Evolutionary conservation across 2,888 invertebrate species (phyloP), one percentile per base, ranked within the genome.

Genomic region (Pseudanteris insignis): DNA sequence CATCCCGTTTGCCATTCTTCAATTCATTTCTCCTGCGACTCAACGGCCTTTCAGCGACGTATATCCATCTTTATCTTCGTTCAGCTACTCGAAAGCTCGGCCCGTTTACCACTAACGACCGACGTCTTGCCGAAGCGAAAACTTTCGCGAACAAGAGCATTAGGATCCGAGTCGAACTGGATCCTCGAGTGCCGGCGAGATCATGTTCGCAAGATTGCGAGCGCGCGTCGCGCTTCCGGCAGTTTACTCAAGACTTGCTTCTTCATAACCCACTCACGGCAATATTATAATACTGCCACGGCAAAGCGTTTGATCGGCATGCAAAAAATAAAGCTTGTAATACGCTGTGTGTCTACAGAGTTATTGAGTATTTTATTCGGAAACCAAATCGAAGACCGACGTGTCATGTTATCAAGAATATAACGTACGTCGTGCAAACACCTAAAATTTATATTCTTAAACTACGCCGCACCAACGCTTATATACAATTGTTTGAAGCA

Each of bases 71-170:
- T 64, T 64, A 60, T 64, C 63, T 55, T 59, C 30, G 50, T 28
- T 28, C 55, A 55, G 55, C 55, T 58, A 55, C 51, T 54, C 43
- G 63, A 63, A 55, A 59, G 55, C 59, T 51, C 37, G 50, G 46
- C 41, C 63, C 55, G 55, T 37, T 54, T 58, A 46, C 58, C 54
- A 46, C 51, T 63, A 63, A 63, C 63, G 63, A 63, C 63, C 55
- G 55, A 58, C 58, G 51, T 63, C 63, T 61, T 51, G 55, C 63
- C 54, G 44, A 48, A 43, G 50, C 55, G 63, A 55, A 63, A 63
- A 63, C 59, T 63, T 59, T 63, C 28, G 24, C 55, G 63, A 63
- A 59, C 63, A 63, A 63, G 63, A 63, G 51, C 59, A 63, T 63
- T 63, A 59, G 47, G 34, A 50, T 24, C 44, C 59, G 59, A 54